phyloP scores from a whole-genome alignment of 2,797 vertebrate genomes.

The Brachymystax lenok region DNA sequence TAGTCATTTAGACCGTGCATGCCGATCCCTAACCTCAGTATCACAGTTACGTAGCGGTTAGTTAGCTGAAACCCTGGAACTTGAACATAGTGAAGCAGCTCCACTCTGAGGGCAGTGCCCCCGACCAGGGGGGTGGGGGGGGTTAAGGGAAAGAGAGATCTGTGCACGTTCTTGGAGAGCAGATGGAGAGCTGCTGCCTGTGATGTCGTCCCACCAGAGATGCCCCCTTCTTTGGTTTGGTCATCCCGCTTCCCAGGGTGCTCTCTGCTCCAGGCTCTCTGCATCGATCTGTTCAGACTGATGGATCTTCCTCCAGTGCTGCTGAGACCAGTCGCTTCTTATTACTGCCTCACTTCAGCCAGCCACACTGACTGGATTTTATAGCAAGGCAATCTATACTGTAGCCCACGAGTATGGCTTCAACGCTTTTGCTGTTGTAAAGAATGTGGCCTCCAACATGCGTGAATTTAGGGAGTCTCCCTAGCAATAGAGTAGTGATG shows the following conservation, averaged over 20 bases:
- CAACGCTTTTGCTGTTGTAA: not conserved
- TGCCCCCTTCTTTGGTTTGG: conserved; percentile 76
- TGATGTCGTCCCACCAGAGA: conserved; percentile 81
- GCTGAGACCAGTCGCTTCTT: not conserved
- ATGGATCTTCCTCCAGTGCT: conserved; percentile 61
- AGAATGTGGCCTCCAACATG: not conserved
- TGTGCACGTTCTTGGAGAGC: conserved; percentile 70
- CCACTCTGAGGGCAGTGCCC: conserved; percentile 8
- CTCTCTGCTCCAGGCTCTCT: conserved; percentile 71
- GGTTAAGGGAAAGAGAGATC: conserved; percentile 68
- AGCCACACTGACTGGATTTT: not conserved
- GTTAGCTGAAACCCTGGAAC: not conserved
- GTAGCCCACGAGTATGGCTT: not conserved
- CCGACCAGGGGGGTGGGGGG: conserved; percentile 26
- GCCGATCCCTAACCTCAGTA: not conserved
- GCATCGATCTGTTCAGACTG: conserved; percentile 76
- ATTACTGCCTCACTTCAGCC: not conserved
- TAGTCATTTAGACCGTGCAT: not conserved
- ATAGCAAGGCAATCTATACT: not conserved
- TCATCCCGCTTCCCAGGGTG: conserved; percentile 72
- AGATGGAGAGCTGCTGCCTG: conserved; percentile 74
- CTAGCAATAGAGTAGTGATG: not conserved
- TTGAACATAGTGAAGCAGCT: not conserved
- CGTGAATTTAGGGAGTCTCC: not conserved
- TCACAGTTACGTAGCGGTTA: not conserved